Percentiles rank a stretch among this genome's conserved stretches.
phyloP scores from a whole-genome alignment of 2,888 invertebrate species.

The Doris montereyensis region DNA sequence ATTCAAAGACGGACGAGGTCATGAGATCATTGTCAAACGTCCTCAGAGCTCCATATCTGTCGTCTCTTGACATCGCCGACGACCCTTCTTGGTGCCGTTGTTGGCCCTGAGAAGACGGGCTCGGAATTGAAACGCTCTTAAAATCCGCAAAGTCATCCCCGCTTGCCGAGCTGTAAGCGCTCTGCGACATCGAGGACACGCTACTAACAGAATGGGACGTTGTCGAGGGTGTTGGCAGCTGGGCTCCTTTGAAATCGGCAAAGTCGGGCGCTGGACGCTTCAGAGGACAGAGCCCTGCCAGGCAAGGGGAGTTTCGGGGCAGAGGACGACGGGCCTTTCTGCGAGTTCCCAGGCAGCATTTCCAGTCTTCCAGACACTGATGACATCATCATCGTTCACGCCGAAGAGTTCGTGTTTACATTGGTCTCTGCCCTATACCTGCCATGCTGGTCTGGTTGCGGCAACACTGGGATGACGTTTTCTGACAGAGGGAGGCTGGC shows the following conservation, averaged over 20 bases:
- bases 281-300: background rate
- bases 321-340: background rate
- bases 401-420: too few relatives aligned
- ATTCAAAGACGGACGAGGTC: conserved; percentile 33
- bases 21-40: conserved; percentile 42
- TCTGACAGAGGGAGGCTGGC: too few relatives aligned
- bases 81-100: conserved; percentile 31
- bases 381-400: too few relatives aligned
- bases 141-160: conserved; percentile 63
- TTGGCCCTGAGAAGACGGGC: background rate
- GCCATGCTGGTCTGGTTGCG: too few relatives aligned
- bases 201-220: background rate
- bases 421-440: too few relatives aligned
- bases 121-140: conserved; percentile 53
- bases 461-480: too few relatives aligned
- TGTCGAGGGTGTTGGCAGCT: background rate
- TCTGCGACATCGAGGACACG: conserved; percentile 3
- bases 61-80: conserved; percentile 61
- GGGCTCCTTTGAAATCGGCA: background rate
- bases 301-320: background rate
- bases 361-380: too few relatives aligned
- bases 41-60: conserved; percentile 64
- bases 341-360: too few relatives aligned
- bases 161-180: conserved; percentile 24
- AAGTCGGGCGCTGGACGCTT: background rate